A percentile compares a stretch with the other conserved stretches of the same genome.
These are phyloP conservation scores for Scaptomyza tumidula DNA, from an alignment of 2,888 invertebrate species.

Conservation along the genomic window DNA sequence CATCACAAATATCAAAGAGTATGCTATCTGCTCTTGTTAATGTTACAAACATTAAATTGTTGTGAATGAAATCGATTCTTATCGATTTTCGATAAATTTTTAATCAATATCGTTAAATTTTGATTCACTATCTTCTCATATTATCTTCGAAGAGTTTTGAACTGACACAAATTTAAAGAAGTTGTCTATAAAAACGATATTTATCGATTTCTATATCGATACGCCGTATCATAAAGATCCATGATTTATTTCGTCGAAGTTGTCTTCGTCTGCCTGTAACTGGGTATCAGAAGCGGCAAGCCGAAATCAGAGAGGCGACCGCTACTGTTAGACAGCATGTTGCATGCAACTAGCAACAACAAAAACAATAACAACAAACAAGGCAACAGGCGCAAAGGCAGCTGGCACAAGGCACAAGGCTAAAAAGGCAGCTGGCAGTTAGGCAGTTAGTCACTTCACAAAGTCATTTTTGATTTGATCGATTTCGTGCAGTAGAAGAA, in stretches of 20 bases:
- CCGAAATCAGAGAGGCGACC: slow-evolving; percentile 66
- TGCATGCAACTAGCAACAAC: slow-evolving; percentile 56
- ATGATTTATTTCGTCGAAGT: no score
- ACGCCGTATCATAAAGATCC: no score
- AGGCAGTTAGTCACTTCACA: slow-evolving; percentile 79
- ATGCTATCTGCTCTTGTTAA: no score
- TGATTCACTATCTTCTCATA: background rate
- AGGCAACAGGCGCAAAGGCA: slow-evolving; percentile 19
- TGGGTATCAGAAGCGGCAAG: slow-evolving; percentile 26
- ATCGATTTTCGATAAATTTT: no score
- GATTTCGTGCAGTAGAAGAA: slow-evolving; percentile 75
- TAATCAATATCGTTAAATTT: background rate
- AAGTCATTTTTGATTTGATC: slow-evolving; percentile 82
- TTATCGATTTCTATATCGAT: background rate
- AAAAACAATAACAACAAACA: slow-evolving; percentile 5
- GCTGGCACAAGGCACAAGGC: slow-evolving; percentile 25
- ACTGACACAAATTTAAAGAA: no score
- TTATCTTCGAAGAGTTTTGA: no score
- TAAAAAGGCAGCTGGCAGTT: slow-evolving; percentile 67
- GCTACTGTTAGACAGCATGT: slow-evolving; percentile 74
- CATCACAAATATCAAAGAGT: no score
- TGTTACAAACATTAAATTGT: no score
- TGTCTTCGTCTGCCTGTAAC: no score
- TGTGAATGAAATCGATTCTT: no score
- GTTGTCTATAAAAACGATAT: background rate